Evolutionary conservation across 2,113 vertebrate genomes (phyloP), one percentile per base, ranked within the genome.

Genomic region (Clarias gariepinus): DNA sequence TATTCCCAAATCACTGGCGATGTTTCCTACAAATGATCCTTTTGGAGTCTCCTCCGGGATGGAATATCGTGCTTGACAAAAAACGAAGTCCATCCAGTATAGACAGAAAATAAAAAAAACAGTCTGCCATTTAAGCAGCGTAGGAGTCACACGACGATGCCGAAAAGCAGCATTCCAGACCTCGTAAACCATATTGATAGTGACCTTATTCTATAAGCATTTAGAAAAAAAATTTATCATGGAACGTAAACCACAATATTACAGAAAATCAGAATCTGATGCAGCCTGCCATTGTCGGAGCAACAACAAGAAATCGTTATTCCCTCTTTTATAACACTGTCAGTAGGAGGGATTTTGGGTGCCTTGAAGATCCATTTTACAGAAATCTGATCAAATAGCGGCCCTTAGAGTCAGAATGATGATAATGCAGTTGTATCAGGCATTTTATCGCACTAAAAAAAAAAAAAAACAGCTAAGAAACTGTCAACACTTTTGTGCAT

Each of bases 301-400:
- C 55, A 68, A 13, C 16, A 25, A 10, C 21, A 19, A 78, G 1
- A 36, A 53, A 18, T 53, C 41, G 47, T 7, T 23, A 0, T 10
- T 57, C 0, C 9, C 28, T 28, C 74, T 33, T 47, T 19, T 18
- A 81, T 52, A 12, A 71, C 15, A 3, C 30, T 6, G 7, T 52
- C 36, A 60, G 69, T n/a, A 64, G 85, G 61, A 77, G 74, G 64
- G 36, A 85, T 74, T 74, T 23, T 61, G 25, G 53, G 12, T 53
- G 23, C 2, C 16, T 85, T 33, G 41, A 18, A 33, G 12, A 4
- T 28, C 4, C 10, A 21, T 47, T 41, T 47, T 47, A 23, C 41
- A 41, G 33, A n/a, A 73, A 5, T 73, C 94, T 94, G 94, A 95
- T 94, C 91, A 93, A 94, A 96, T 95, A 96, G 95, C 95, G 95